phyloP scores from a whole-genome alignment of 1,140 invertebrate genomes.

The Anagrus nilaparvatae region DNA sequence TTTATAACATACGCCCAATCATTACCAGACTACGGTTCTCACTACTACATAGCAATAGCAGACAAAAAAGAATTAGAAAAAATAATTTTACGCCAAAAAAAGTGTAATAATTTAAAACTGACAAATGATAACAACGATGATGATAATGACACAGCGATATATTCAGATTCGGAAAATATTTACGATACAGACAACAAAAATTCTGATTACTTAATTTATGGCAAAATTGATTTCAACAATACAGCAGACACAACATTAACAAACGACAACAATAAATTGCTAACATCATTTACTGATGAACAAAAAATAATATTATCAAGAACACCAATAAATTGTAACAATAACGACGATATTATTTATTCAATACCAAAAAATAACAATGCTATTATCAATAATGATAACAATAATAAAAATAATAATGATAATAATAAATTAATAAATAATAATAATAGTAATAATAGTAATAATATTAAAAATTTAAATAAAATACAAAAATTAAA shows the following conservation, averaged over 20 bases:
- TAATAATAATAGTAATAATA: constrained; percentile 14
- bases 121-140: constrained; percentile 1
- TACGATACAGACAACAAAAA: constrained; percentile 17
- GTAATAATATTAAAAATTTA: constrained; percentile 18
- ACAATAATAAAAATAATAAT: constrained; percentile 15
- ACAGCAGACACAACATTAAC: too few relatives aligned
- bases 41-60: constrained; percentile 57
- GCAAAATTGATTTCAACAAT: constrained; percentile 18
- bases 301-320: constrained; percentile 17
- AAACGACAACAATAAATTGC: constrained; percentile 17
- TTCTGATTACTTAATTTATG: constrained; percentile 16
- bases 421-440: too few relatives aligned
- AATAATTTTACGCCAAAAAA: constrained; percentile 26
- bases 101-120: constrained; percentile 14
- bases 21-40: constrained; percentile 59
- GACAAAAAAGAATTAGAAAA: constrained; percentile 34
- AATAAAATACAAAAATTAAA: constrained; percentile 22
- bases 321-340: constrained; percentile 6
- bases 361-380: constrained; percentile 5
- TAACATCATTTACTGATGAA: constrained; percentile 16
- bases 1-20: constrained; percentile 58
- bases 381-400: constrained; percentile 13
- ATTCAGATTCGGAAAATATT: constrained; percentile 19
- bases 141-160: constrained; percentile 1
- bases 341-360: constrained; percentile 13